These are phyloP conservation scores for Heliothis virescens DNA, from an alignment of 1,140 invertebrate genomes.

Conservation along the genomic window DNA sequence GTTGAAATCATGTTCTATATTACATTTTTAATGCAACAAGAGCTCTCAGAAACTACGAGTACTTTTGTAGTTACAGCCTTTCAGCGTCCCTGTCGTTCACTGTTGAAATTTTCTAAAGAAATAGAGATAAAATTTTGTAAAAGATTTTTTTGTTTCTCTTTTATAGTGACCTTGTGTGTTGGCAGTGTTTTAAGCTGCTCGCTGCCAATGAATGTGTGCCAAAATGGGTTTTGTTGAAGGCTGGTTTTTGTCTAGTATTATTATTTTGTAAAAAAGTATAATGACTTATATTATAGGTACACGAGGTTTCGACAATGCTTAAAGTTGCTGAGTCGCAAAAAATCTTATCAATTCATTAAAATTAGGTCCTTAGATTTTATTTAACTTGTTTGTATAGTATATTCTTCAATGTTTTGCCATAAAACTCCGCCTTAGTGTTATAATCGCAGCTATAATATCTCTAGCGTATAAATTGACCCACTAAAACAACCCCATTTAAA, in stretches of 20 bases:
- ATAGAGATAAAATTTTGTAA: conserved; percentile 24
- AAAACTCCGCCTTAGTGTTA: background rate
- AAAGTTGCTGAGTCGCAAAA: too few species aligned
- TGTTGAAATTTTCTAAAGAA: conserved; percentile 22
- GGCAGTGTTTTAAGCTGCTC: background rate
- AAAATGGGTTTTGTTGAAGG: background rate
- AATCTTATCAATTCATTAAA: too few species aligned
- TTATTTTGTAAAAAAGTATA: too few species aligned
- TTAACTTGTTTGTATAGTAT: too few species aligned
- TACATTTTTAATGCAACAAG: conserved; percentile 15
- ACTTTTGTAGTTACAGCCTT: conserved; percentile 24
- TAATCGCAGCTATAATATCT: background rate
- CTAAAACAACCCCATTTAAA: background rate
- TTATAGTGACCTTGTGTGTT: background rate
- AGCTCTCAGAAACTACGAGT: conserved; percentile 8
- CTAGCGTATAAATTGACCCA: conserved; percentile 18
- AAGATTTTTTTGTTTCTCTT: background rate
- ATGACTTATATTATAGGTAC: too few species aligned
- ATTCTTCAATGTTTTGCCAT: too few species aligned
- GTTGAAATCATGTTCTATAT: conserved; percentile 32
- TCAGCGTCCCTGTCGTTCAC: conserved; percentile 2
- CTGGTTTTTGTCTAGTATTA: background rate
- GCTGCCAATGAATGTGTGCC: conserved; percentile 1
- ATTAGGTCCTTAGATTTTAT: too few species aligned
- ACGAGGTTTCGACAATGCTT: too few species aligned